These are phyloP conservation scores for Celastrina argiolus DNA, from an alignment of 2,888 invertebrate species.

Conservation along the genomic window DNA sequence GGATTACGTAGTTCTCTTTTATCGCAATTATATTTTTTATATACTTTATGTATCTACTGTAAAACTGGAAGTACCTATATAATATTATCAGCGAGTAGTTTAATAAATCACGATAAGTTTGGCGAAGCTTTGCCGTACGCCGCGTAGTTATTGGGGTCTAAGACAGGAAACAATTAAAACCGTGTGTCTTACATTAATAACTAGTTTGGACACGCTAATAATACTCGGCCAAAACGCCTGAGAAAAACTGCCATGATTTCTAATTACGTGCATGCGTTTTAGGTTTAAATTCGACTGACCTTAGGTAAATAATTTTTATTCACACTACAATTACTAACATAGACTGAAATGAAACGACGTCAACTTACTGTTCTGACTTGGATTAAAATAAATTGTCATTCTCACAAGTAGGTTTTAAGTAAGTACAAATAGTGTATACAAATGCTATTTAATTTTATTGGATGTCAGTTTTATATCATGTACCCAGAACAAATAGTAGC, in stretches of 20 bases:
- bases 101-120: constrained; percentile 14
- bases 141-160: constrained; percentile 22
- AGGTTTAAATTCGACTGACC: constrained; percentile 20
- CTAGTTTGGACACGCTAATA: constrained; percentile 35
- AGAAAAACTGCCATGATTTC: constrained; percentile 31
- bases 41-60: not conserved
- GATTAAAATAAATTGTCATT: not conserved
- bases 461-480: too few species aligned
- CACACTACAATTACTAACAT: not conserved
- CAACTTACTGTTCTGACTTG: not conserved
- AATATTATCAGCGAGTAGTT: not conserved
- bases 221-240: constrained; percentile 28
- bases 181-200: constrained; percentile 33
- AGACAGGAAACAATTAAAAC: constrained; percentile 34
- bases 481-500: too few species aligned
- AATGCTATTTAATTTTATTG: too few species aligned
- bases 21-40: not conserved
- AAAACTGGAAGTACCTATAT: not conserved
- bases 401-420: not conserved
- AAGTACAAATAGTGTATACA: too few species aligned
- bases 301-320: not conserved
- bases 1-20: not conserved
- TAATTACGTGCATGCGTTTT: constrained; percentile 34
- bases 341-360: not conserved
- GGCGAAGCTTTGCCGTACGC: not conserved